These are phyloP conservation scores for Allacma fusca DNA, from an alignment of 2,888 invertebrate genomes.

Conservation along the genomic window DNA sequence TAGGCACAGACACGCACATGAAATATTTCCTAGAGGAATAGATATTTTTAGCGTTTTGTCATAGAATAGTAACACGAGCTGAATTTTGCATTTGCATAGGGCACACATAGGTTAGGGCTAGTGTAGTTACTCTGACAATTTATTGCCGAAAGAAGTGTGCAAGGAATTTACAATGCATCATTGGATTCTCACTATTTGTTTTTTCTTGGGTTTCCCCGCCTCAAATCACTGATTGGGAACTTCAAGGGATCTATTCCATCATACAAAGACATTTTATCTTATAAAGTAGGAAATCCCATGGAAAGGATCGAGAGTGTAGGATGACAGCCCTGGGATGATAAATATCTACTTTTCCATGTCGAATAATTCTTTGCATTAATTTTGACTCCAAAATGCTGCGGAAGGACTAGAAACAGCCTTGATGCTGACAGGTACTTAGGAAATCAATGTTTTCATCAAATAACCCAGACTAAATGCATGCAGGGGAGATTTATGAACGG, in stretches of 20 bases:
- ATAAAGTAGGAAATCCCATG: too few species aligned
- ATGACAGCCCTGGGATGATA: too few species aligned
- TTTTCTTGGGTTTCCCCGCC: background rate
- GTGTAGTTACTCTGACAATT: background rate
- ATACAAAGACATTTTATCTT: too few species aligned
- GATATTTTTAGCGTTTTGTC: background rate
- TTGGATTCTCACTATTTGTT: constrained; percentile 16
- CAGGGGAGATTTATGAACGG: background rate
- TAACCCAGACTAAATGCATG: background rate
- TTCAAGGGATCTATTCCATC: background rate
- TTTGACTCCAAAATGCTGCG: too few species aligned
- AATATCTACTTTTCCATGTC: too few species aligned
- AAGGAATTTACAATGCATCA: constrained; percentile 13
- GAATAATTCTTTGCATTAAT: too few species aligned
- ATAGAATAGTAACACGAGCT: background rate
- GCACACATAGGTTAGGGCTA: background rate
- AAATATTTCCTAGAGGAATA: background rate
- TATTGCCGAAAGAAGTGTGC: constrained; percentile 13
- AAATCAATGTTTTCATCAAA: background rate
- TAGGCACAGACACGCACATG: too few species aligned
- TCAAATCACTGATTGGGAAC: background rate
- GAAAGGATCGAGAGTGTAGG: too few species aligned
- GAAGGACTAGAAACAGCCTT: background rate
- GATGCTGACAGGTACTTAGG: constrained; percentile 2
- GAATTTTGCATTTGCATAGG: background rate